Conservation (phyloP, 2,888 invertebrate genomes). For the Panzeria rudis region DNA sequence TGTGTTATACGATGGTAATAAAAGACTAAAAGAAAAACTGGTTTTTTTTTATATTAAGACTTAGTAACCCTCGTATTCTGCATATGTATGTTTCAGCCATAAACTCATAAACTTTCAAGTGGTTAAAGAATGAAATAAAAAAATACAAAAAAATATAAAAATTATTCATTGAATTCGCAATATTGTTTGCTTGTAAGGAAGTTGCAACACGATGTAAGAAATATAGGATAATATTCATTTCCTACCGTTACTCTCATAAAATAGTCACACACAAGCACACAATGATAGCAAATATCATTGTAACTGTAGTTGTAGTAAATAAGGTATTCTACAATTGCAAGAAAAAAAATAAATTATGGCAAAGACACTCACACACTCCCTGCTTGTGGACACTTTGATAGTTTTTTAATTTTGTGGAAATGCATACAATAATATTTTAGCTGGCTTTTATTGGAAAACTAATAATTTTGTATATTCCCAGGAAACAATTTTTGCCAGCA, state of each 20-base stretch:
- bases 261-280: neutral
- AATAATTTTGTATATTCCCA: constrained; percentile 34
- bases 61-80: neutral
- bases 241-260: neutral
- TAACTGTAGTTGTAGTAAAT: neutral
- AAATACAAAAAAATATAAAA: constrained; percentile 2
- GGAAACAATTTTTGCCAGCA: too few species aligned
- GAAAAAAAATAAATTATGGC: too few species aligned
- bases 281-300: constrained; percentile 12
- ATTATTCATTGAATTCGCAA: constrained; percentile 61
- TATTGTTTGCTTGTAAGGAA: constrained; percentile 48
- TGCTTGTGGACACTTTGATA: constrained; percentile 7
- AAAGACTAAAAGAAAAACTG: neutral
- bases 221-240: constrained; percentile 5
- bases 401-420: constrained; percentile 26
- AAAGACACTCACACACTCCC: neutral
- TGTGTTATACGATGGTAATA: neutral
- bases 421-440: constrained; percentile 31
- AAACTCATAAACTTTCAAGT: constrained; percentile 40
- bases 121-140: constrained; percentile 8
- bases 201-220: constrained; percentile 46
- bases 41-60: neutral
- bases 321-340: constrained; percentile 7
- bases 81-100: neutral
- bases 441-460: constrained; percentile 1